Percentiles rank a stretch among this genome's conserved stretches.
phyloP scores from a whole-genome alignment of 2,113 vertebrate species.

The Chaetodon trifascialis region DNA sequence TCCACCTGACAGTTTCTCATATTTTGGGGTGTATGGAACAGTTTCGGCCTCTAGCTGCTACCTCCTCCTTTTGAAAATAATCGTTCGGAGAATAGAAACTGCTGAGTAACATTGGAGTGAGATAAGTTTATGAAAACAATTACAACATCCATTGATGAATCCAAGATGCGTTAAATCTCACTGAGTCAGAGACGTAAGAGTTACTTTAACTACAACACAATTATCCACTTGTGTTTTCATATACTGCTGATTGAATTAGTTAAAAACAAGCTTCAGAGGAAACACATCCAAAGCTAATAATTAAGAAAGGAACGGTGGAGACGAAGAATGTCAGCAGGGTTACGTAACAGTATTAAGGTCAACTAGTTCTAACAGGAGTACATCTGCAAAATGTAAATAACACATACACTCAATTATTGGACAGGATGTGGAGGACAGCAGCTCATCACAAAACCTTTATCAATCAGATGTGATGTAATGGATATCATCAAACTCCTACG shows the following conservation, averaged over 20 bases:
- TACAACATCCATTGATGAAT: no score
- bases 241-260: no score
- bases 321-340: conserved; percentile 9
- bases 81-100: not conserved
- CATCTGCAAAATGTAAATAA: conserved; percentile 14
- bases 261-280: no score
- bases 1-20: not conserved
- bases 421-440: not conserved
- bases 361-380: not conserved
- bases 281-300: no score
- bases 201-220: not conserved
- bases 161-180: no score
- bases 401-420: not conserved
- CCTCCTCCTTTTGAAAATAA: not conserved
- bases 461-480: not conserved
- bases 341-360: conserved; percentile 35
- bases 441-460: not conserved
- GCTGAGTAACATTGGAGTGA: not conserved
- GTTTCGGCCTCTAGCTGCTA: not conserved
- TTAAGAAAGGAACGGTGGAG: no score
- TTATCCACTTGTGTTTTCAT: not conserved
- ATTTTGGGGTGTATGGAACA: not conserved
- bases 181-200: no score
- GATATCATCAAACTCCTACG: not conserved
- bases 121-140: not conserved